phyloP scores from a whole-genome alignment of 2,797 vertebrate genomes.

The Setipinna tenuifilis region DNA sequence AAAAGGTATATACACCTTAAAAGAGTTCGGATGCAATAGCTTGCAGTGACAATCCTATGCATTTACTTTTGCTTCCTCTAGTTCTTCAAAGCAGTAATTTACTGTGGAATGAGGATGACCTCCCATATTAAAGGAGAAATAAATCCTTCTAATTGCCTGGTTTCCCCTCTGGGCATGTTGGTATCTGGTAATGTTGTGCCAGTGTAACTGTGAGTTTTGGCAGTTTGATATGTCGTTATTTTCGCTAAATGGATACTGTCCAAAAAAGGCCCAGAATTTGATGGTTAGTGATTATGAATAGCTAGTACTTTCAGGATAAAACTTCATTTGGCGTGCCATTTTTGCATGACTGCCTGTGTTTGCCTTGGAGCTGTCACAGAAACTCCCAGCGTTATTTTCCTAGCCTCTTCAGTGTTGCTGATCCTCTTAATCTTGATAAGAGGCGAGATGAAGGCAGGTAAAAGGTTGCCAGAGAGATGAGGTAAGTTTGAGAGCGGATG shows the following conservation, averaged over 20 bases:
- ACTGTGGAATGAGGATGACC: conserved; percentile 53
- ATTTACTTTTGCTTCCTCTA: background rate
- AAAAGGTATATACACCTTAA: too few species aligned
- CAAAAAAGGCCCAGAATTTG: background rate
- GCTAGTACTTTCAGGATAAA: background rate
- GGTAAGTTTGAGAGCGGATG: background rate
- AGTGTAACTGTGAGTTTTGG: background rate
- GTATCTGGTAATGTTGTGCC: conserved; percentile 35
- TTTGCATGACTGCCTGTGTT: background rate
- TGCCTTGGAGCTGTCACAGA: background rate
- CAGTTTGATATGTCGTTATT: background rate
- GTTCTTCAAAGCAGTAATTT: background rate
- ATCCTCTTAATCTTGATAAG: background rate
- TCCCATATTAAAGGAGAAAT: conserved; percentile 71
- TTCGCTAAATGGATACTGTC: background rate
- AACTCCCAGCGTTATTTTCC: background rate
- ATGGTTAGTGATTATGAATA: background rate
- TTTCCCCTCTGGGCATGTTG: conserved; percentile 61
- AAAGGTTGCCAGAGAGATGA: background rate
- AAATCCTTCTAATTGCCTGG: conserved; percentile 70
- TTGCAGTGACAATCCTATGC: background rate
- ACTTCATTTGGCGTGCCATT: background rate
- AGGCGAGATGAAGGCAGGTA: background rate
- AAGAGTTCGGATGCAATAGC: too few species aligned
- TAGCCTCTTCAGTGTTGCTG: background rate